Evolutionary conservation across 2,113 vertebrate genomes (phyloP).

Genomic region (Phycodurus eques): DNA sequence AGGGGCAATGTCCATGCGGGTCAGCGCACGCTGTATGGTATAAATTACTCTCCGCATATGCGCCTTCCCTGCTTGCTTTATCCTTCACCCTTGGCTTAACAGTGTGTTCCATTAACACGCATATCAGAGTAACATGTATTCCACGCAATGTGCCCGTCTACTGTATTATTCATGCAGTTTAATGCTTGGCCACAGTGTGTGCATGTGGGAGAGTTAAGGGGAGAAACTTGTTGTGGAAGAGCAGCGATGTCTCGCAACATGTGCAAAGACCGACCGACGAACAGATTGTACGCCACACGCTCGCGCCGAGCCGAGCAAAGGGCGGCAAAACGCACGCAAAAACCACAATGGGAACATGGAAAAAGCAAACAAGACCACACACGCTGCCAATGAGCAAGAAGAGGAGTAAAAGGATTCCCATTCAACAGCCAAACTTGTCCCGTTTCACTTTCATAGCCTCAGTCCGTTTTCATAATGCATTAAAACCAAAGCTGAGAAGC

Average conservation of each 20-base stretch:
- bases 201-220: conserved; percentile 36
- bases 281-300: conserved; percentile 19
- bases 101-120: conserved; percentile 56
- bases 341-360: conserved; percentile 15
- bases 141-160: conserved; percentile 35
- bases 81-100: conserved; percentile 32
- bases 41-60: conserved; percentile 43
- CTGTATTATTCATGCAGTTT: conserved; percentile 68
- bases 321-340: conserved; percentile 23
- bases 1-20: conserved; percentile 47
- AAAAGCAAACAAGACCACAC: conserved; percentile 3
- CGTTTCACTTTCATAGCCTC: conserved; percentile 67
- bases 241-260: conserved; percentile 37
- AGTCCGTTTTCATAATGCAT: conserved; percentile 75
- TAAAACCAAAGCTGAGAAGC: conserved; percentile 68
- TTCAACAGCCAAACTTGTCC: conserved; percentile 68
- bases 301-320: conserved; percentile 17
- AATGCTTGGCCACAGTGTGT: conserved; percentile 49
- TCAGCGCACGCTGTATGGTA: conserved; percentile 47
- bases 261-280: conserved; percentile 36
- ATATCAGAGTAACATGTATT: conserved; percentile 52
- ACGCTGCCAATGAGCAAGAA: conserved; percentile 61
- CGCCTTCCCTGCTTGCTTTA: conserved; percentile 20
- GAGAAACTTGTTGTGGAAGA: conserved; percentile 34
- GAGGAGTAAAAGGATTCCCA: conserved; percentile 69